Evolutionary conservation across 2,797 vertebrate species (phyloP).

Genomic region (Trematomus bernacchii): DNA sequence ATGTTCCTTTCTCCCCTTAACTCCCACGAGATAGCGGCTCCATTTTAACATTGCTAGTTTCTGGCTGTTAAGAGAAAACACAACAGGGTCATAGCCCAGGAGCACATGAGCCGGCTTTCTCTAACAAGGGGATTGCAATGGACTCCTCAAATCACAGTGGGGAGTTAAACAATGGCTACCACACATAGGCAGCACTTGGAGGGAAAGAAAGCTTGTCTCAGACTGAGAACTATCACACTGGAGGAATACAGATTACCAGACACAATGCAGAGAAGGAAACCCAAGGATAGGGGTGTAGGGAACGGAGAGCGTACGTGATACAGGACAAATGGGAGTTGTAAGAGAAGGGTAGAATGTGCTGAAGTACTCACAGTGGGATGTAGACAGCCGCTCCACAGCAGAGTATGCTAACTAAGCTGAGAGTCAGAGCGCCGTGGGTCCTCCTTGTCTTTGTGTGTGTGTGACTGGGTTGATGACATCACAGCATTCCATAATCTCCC

Average conservation of each 20-base stretch:
- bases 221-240: conserved; percentile 62
- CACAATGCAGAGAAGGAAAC: conserved; percentile 43
- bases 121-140: conserved; percentile 57
- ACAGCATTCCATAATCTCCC: conserved; percentile 86
- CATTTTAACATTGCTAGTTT: conserved; percentile 59
- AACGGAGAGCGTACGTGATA: conserved; percentile 32
- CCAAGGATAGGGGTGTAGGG: conserved; percentile 19
- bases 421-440: conserved; percentile 79
- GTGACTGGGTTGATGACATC: conserved; percentile 87
- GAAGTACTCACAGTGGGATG: conserved; percentile 86
- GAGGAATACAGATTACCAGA: conserved; percentile 58
- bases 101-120: conserved; percentile 46
- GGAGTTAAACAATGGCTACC: conserved; percentile 77
- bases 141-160: conserved; percentile 66
- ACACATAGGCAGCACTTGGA: conserved; percentile 72
- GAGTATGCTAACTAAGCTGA: conserved; percentile 80
- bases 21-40: conserved; percentile 63
- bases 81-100: conserved; percentile 43
- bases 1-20: conserved; percentile 54
- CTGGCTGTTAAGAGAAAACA: conserved; percentile 32
- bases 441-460: conserved; percentile 83
- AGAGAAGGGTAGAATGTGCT: conserved; percentile 61
- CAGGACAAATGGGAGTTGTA: conserved; percentile 38
- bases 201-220: conserved; percentile 69
- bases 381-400: conserved; percentile 81